Conservation (phyloP, 2,888 invertebrate species). For the Coelogynopora nodosa region DNA sequence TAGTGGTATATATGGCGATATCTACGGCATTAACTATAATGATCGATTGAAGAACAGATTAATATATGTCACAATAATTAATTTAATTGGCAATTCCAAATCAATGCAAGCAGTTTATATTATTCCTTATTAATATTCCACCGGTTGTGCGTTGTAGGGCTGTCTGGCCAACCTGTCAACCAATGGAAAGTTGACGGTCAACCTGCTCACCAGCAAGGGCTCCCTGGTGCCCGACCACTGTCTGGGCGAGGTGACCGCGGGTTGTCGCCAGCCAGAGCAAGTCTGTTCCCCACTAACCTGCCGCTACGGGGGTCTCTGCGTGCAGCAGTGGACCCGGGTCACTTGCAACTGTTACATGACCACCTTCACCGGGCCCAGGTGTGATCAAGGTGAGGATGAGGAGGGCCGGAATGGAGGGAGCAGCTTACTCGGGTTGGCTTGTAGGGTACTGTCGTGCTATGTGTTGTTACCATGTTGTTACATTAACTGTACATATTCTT, state of each 20-base stretch:
- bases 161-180: not conserved
- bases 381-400: conserved; percentile 89
- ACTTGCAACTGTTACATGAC: conserved; percentile 90
- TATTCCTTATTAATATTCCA: not conserved
- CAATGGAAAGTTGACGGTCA: not conserved
- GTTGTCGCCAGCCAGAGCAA: conserved; percentile 1
- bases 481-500: no score
- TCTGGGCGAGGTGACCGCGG: not conserved
- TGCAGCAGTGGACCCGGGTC: conserved; percentile 88
- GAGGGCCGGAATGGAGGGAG: no score
- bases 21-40: no score
- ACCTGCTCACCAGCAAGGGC: not conserved
- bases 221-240: not conserved
- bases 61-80: no score
- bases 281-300: conserved; percentile 80
- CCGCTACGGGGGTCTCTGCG: conserved; percentile 83
- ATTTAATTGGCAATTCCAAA: no score
- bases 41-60: no score
- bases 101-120: no score
- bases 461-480: no score
- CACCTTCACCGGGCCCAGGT: conserved; percentile 83
- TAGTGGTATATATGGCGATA: no score
- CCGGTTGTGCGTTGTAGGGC: not conserved
- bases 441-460: no score
- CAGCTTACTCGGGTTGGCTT: no score